Evolutionary conservation across 2,113 vertebrate genomes (phyloP).

Genomic region (Spilogale gracilis): DNA sequence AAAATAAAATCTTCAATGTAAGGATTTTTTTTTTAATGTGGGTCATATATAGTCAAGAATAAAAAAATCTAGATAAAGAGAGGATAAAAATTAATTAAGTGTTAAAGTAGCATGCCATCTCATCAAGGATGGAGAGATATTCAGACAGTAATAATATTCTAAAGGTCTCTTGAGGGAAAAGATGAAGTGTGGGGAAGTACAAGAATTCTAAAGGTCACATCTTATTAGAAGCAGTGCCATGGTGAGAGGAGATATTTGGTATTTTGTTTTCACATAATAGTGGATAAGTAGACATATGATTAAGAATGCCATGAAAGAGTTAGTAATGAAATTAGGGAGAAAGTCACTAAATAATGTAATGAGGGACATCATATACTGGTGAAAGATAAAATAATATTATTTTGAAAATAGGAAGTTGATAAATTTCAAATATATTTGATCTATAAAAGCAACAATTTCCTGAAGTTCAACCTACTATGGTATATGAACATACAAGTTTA

Average conservation of each 20-base stretch:
- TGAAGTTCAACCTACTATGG: not conserved
- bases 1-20: not conserved
- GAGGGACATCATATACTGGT: not conserved
- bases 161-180: not conserved
- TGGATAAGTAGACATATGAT: not conserved
- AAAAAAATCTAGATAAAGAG: not conserved
- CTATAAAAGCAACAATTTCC: not conserved
- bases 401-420: not conserved
- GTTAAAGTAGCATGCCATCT: not conserved
- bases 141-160: not conserved
- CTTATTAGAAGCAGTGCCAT: not conserved
- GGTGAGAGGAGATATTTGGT: not conserved
- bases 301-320: not conserved
- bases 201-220: not conserved
- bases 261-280: not conserved
- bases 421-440: not conserved
- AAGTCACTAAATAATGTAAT: not conserved
- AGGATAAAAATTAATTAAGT: not conserved
- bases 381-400: not conserved
- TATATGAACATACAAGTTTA: not conserved
- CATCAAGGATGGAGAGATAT: not conserved
- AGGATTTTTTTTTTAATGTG: not conserved
- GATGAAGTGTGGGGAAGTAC: not conserved
- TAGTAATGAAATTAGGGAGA: not conserved
- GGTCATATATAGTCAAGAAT: not conserved